Percentiles rank a stretch among this genome's conserved stretches.
Evolutionary conservation across 2,113 vertebrate genomes (phyloP).

Genomic region (Podocnemis expansa): DNA sequence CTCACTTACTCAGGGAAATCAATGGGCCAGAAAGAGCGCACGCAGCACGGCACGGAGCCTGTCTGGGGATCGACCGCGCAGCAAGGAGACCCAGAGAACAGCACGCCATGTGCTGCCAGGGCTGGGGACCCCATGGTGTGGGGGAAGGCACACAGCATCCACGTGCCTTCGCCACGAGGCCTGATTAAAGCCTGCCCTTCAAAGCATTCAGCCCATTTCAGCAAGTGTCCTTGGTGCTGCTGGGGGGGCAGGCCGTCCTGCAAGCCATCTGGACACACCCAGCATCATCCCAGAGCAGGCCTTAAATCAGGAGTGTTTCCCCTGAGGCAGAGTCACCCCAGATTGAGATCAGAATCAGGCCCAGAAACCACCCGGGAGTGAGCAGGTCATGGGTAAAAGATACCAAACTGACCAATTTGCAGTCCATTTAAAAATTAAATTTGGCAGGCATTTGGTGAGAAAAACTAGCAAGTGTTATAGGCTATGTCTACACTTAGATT

Average conservation of each 20-base stretch:
- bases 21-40: conserved; percentile 72
- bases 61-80: conserved; percentile 69
- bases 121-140: not conserved
- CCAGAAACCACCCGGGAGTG: not conserved
- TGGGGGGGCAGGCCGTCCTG: accelerated
- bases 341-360: not conserved
- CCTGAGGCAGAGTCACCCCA: not conserved
- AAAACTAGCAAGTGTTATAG: not conserved
- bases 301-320: not conserved
- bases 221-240: accelerated
- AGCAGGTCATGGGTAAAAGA: not conserved
- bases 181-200: not conserved
- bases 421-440: not conserved
- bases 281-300: not conserved
- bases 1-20: conserved; percentile 78
- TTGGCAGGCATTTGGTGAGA: not conserved
- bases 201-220: accelerated
- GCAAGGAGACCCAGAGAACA: conserved; percentile 57
- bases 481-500: no score
- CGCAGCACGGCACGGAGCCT: conserved; percentile 70
- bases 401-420: not conserved
- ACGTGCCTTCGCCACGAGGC: not conserved
- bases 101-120: conserved; percentile 24
- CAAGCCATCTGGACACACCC: accelerated
- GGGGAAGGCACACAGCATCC: accelerated